phyloP scores from a whole-genome alignment of 2,888 invertebrate species.

The Euplagia quadripunctaria region DNA sequence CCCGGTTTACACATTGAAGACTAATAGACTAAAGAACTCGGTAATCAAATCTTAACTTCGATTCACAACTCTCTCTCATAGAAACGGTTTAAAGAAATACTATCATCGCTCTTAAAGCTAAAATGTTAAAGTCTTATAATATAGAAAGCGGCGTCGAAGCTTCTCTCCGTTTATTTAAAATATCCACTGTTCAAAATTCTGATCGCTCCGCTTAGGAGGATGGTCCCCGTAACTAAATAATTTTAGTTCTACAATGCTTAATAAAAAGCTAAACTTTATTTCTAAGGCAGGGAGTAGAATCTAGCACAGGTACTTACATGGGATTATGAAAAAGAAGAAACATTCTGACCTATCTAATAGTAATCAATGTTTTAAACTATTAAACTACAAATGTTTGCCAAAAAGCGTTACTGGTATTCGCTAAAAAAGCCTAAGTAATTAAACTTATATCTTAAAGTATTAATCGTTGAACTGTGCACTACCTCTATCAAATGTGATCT shows the following conservation, averaged over 20 bases:
- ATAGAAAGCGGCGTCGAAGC: conserved; percentile 75
- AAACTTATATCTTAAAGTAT: conserved; percentile 60
- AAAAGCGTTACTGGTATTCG: conserved; percentile 77
- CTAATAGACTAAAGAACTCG: conserved; percentile 63
- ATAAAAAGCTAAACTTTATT: conserved; percentile 67
- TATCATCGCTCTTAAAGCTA: conserved; percentile 68
- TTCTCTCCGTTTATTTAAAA: conserved; percentile 60
- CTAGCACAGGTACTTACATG: conserved; percentile 73
- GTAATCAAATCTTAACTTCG: conserved; percentile 63
- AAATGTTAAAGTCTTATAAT: conserved; percentile 72
- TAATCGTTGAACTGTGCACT: conserved; percentile 79
- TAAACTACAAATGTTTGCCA: conserved; percentile 75
- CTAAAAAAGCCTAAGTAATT: conserved; percentile 82
- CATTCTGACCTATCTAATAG: conserved; percentile 62
- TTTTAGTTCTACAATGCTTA: conserved; percentile 72
- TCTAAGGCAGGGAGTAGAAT: conserved; percentile 79
- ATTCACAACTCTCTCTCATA: conserved; percentile 79
- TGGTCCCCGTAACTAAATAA: conserved; percentile 82
- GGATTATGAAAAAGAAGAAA: conserved; percentile 68
- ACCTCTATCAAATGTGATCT: conserved; percentile 67
- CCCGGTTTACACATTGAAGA: conserved; percentile 81
- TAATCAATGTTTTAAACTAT: conserved; percentile 76
- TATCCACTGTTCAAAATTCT: conserved; percentile 69
- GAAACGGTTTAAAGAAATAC: conserved; percentile 67
- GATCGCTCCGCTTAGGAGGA: conserved; percentile 78